phyloP scores from a whole-genome alignment of 2,113 vertebrate species.

The Sminthopsis crassicaudata region DNA sequence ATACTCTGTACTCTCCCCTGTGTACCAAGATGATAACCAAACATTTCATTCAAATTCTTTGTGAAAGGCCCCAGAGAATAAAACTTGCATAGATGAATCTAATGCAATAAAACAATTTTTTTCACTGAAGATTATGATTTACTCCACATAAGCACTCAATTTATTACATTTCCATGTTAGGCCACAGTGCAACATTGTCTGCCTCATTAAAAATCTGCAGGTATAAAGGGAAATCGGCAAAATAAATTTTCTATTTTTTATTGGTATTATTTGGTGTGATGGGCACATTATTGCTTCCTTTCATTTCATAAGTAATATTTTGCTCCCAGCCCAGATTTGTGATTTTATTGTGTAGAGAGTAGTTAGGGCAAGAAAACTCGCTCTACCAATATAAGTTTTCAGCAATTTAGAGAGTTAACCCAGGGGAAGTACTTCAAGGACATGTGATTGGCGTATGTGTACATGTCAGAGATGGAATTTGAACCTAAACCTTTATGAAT shows the following conservation, averaged over 20 bases:
- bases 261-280: neutral
- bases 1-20: neutral
- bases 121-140: slow-evolving; percentile 4
- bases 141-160: neutral
- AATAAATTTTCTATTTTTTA: neutral
- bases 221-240: neutral
- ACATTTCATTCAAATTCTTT: neutral
- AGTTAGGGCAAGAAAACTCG: neutral
- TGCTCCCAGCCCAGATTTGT: neutral
- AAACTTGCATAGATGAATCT: neutral
- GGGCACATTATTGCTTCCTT: neutral
- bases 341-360: neutral
- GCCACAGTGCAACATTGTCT: neutral
- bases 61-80: neutral
- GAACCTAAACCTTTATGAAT: neutral
- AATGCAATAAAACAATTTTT: neutral
- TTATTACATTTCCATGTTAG: neutral
- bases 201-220: neutral
- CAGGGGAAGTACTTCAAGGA: neutral
- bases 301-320: neutral
- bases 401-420: neutral
- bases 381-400: neutral
- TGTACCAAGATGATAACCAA: neutral
- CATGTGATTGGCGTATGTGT: neutral
- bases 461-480: neutral